Percentiles rank a stretch among this genome's conserved stretches.
phyloP scores from a whole-genome alignment of 2,113 vertebrate species.

The Casuarius casuarius region DNA sequence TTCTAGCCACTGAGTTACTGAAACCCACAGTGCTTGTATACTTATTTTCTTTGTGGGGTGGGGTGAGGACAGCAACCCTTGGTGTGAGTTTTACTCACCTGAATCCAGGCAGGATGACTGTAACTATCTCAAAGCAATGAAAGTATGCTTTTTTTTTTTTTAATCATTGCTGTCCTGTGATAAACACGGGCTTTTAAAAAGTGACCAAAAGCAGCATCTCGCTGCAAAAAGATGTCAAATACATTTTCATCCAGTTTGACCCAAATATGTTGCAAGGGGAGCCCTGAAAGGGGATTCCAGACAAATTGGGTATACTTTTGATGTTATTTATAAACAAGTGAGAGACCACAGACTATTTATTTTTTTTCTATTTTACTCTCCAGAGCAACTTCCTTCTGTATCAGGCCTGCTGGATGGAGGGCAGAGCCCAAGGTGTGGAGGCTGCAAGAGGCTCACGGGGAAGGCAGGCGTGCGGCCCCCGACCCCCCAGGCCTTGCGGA shows the following conservation, averaged over 20 bases:
- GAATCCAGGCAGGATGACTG: background rate
- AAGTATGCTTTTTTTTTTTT: background rate
- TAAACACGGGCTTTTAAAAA: background rate
- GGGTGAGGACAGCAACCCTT: background rate
- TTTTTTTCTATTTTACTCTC: background rate
- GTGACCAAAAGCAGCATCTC: background rate
- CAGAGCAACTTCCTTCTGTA: background rate
- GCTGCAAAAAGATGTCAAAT: background rate
- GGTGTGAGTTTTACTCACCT: background rate
- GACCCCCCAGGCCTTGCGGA: rapidly evolving
- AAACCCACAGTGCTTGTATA: background rate
- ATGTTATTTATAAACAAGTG: background rate
- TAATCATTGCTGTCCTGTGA: background rate
- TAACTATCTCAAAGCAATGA: background rate
- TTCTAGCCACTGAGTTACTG: background rate
- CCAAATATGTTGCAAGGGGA: rapidly evolving
- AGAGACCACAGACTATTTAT: background rate
- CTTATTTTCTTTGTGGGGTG: background rate
- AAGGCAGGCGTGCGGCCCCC: background rate
- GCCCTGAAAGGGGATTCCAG: rapidly evolving
- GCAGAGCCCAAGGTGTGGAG: background rate
- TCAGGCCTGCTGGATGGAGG: background rate
- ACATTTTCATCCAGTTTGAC: background rate
- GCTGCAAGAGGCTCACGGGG: background rate
- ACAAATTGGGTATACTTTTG: rapidly evolving